These are phyloP conservation scores for Trichonephila clavipes DNA, from an alignment of 1,140 invertebrate species.

Conservation along the genomic window DNA sequence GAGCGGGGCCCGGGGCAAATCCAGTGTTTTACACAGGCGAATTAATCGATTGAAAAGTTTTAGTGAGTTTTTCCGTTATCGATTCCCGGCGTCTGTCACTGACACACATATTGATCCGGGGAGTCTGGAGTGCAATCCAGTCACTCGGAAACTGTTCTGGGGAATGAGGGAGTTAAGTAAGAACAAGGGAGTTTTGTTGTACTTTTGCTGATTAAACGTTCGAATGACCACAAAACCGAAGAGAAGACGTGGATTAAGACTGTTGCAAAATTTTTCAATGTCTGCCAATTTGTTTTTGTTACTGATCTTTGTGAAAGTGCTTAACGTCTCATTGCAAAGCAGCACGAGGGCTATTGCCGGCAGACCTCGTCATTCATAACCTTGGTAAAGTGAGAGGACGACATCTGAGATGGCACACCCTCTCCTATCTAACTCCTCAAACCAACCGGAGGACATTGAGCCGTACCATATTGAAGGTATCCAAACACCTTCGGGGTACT, in stretches of 20 bases:
- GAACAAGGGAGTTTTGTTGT: not conserved
- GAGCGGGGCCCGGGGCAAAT: not conserved
- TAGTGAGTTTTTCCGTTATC: not conserved
- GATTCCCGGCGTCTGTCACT: not conserved
- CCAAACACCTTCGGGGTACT: too few species aligned
- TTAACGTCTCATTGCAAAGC: too few species aligned
- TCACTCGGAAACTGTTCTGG: not conserved
- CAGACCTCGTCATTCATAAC: too few species aligned
- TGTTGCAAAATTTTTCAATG: too few species aligned
- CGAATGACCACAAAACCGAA: not conserved
- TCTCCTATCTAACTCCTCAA: too few species aligned
- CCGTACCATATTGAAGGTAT: too few species aligned
- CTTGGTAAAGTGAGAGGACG: too few species aligned
- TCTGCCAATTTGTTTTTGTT: too few species aligned
- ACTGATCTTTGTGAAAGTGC: too few species aligned
- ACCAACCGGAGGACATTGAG: too few species aligned
- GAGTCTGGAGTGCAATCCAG: not conserved
- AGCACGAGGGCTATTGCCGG: too few species aligned
- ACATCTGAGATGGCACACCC: too few species aligned
- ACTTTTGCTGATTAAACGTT: not conserved
- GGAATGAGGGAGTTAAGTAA: not conserved
- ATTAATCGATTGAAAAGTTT: conserved; percentile 5
- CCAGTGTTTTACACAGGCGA: not conserved
- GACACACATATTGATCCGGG: not conserved
- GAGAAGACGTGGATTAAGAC: not conserved